Base-by-base conservation (phyloP, 2,797 vertebrate genomes). In the Cyclura pinguis region DNA sequence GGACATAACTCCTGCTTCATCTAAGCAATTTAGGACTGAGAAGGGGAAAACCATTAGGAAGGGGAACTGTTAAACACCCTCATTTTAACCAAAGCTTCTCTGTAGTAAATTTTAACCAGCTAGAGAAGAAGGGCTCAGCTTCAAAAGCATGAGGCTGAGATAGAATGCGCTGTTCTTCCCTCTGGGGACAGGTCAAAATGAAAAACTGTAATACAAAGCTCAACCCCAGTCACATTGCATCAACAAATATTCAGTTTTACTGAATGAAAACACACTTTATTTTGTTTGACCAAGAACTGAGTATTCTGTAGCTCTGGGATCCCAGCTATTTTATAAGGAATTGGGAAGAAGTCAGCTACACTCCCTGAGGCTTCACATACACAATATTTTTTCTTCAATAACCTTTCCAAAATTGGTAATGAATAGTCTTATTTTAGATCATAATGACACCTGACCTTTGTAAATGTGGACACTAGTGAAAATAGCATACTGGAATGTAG, bases 391-490 rank as follows among this genome's bases (percentile, higher is more conserved):
- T 62, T 91, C 76, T 94, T 92, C 90, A 91, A 85, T 96, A 97
- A 97, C 93, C 95, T 97, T 97, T 97, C 92, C 94, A 59, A 88
- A 96, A 92, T 94, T 89, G 93, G 89, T 91, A 91, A 95, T 89
- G 96, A 92, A 96, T 89, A 38, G 38, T 93, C 88, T 96, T 96
- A 95, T 96, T 97, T 93, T 95, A 95, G 92, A 96, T 95, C 84
- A 91, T 90, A 93, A 82, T 95, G 94, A 38, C 95, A 95, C 90
- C 90, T 97, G 93, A 97, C 96, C 96, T 97, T 97, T 97, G 93
- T 95, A 96, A 95, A 94, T 87, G 93, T 93, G 88, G 86, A 95
- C 86, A 92, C 20, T 93, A 83, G 77, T 84, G 94, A 95, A 91
- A 94, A 95, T 64, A 42, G 83, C 92, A 89, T 95, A 93, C 91